Evolutionary conservation across 2,113 vertebrate genomes (phyloP), one percentile per base, ranked within the genome.

Genomic region (Mystacornis crossleyi): DNA sequence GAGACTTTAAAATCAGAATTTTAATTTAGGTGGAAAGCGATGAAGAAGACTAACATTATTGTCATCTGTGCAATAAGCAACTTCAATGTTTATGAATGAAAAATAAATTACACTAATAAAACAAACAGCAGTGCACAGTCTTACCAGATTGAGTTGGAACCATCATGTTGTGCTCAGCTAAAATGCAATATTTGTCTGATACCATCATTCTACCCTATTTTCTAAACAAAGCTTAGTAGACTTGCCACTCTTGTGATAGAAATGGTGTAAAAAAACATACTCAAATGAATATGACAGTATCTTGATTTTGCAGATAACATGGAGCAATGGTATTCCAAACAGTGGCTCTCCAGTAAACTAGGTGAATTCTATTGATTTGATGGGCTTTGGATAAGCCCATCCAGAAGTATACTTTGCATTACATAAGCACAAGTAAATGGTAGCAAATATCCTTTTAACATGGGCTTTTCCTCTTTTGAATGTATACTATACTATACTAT

Each of bases 1-100:
- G 73, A 97, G 94, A 86, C 40, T 77, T 81, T 83, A 88, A 82
- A 97, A 95, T 58, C 65, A 78, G 86, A 91, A 71, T 80, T 96
- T 97, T 69, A 88, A 79, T 93, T 94, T 57, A 67, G 20, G 64
- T 91, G 91, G 95, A 97, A 97, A 97, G 18, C 4, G 15, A 86
- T 94, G 67, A 91, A 97, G 55, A 57, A 91, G 58, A 91, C 29
- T 84, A 95, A 79, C 12, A 55, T 95, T 94, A 83, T 64, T 94
- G 48, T 94, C 81, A 82, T 89, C 70, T 95, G 66, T 79, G 89
- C 84, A 91, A 90, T 86, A 97, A 66, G 42, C 26, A 93, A 85
- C 45, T 91, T 94, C 58, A 94, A 62, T 79, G 88, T 95, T 97
- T 90, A 93, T 0, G 17, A 94, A 91, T 40, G 2, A 93, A 80